These are phyloP conservation scores for Ctenosaura bakeri DNA, from an alignment of 2,797 vertebrate genomes.

Conservation along the genomic window DNA sequence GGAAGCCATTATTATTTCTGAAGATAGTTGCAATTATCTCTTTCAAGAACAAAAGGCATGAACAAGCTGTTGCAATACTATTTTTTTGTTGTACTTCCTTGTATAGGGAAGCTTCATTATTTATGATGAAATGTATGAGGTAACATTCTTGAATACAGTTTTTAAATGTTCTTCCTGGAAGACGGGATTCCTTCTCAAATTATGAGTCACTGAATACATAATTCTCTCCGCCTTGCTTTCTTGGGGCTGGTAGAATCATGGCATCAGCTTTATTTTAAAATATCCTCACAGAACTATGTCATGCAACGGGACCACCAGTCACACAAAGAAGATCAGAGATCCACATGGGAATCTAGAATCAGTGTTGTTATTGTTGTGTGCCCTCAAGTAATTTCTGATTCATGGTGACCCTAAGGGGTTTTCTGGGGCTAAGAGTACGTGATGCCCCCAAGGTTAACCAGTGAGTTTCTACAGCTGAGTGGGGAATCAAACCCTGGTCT, in stretches of 20 bases:
- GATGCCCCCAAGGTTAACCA: too few species aligned
- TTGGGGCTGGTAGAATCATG: conserved; percentile 45
- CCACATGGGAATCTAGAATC: conserved; percentile 37
- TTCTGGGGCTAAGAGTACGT: too few species aligned
- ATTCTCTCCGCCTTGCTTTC: conserved; percentile 40
- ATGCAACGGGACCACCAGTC: conserved; percentile 63
- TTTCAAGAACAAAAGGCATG: neutral
- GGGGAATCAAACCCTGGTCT: too few species aligned
- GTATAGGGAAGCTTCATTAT: conserved; percentile 34
- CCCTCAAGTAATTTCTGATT: too few species aligned
- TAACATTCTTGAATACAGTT: neutral
- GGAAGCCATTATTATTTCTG: conserved; percentile 12
- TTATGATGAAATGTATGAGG: fast-evolving
- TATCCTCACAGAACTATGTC: conserved; percentile 64
- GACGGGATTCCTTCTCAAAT: conserved; percentile 17
- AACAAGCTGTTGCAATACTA: conserved; percentile 12
- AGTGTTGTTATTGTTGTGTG: too few species aligned
- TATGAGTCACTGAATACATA: neutral
- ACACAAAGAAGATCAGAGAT: conserved; percentile 68
- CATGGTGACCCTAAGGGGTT: too few species aligned
- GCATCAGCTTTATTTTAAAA: conserved; percentile 59
- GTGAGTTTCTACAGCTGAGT: too few species aligned
- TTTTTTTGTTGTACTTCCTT: conserved; percentile 21
- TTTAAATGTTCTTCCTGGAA: conserved; percentile 38
- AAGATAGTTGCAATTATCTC: conserved; percentile 14